phyloP scores from a whole-genome alignment of 2,113 vertebrate species.

The Scalopus aquaticus region DNA sequence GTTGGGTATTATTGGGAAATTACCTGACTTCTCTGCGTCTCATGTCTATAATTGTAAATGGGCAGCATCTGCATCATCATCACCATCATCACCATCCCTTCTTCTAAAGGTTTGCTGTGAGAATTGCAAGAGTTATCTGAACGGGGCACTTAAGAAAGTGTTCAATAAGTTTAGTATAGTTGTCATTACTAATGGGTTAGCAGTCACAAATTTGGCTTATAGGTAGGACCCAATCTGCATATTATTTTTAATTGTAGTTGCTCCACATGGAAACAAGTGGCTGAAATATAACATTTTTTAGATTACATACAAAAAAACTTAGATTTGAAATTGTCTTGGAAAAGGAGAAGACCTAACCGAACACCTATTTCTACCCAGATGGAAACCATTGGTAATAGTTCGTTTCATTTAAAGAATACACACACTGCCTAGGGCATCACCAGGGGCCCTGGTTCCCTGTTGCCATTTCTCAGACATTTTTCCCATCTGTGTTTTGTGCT shows the following conservation, averaged over 20 bases:
- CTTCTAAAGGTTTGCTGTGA: neutral
- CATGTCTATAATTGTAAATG: neutral
- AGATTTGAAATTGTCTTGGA: neutral
- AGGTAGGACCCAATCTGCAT: neutral
- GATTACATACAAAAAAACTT: neutral
- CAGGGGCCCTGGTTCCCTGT: neutral
- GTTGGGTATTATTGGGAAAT: neutral
- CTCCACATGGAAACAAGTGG: neutral
- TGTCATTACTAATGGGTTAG: neutral
- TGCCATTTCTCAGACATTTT: neutral
- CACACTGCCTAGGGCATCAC: neutral
- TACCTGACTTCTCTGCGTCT: neutral
- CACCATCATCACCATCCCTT: neutral
- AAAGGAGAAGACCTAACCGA: conserved; percentile 2
- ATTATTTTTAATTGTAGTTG: neutral
- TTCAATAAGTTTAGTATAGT: neutral
- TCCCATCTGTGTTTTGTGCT: conserved; percentile 10
- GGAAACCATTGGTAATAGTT: neutral
- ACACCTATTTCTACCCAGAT: neutral
- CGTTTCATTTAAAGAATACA: neutral
- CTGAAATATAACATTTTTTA: neutral
- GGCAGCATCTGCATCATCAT: neutral
- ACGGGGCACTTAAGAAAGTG: neutral
- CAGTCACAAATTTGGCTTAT: neutral
- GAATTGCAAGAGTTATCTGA: neutral